Evolutionary conservation across 1,140 invertebrate genomes (phyloP).

Genomic region (Druon quercuslanigerum): DNA sequence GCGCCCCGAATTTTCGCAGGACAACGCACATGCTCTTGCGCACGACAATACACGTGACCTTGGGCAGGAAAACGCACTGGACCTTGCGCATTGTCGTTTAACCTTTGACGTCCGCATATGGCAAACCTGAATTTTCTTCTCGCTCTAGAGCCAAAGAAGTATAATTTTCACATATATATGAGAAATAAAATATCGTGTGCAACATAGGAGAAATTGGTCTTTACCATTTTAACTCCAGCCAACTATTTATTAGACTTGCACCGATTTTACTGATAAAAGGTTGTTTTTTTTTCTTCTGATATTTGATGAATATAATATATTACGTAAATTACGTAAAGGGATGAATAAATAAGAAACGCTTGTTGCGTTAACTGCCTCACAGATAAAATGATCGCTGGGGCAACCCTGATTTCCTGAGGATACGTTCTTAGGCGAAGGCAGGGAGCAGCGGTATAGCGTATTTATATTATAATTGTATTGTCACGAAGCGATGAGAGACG

Average conservation of each 20-base stretch:
- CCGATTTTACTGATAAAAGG: too few relatives aligned
- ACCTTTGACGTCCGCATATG: too few relatives aligned
- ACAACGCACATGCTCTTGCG: slow-evolving; percentile 38
- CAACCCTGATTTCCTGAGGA: slow-evolving; percentile 23
- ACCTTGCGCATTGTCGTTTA: too few relatives aligned
- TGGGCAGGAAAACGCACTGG: slow-evolving; percentile 27
- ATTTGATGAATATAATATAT: not conserved
- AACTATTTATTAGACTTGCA: too few relatives aligned
- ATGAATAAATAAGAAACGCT: not conserved
- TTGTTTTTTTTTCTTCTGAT: too few relatives aligned
- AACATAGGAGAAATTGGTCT: too few relatives aligned
- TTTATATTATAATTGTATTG: slow-evolving; percentile 9
- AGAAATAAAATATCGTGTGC: too few relatives aligned
- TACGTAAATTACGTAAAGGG: not conserved
- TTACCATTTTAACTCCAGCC: too few relatives aligned
- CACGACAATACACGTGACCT: slow-evolving; percentile 28
- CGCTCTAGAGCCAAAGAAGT: too few relatives aligned
- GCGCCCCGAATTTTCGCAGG: too few relatives aligned
- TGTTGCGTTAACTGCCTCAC: slow-evolving; percentile 2
- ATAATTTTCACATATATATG: too few relatives aligned
- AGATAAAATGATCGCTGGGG: not conserved
- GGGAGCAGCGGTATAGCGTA: not conserved
- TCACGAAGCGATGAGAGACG: slow-evolving; percentile 18
- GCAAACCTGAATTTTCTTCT: too few relatives aligned
- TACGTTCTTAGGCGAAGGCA: slow-evolving; percentile 11